Evolutionary conservation across 2,797 vertebrate genomes (phyloP), one percentile per base, ranked within the genome.

Genomic region (Helicolenus hilgendorfi): DNA sequence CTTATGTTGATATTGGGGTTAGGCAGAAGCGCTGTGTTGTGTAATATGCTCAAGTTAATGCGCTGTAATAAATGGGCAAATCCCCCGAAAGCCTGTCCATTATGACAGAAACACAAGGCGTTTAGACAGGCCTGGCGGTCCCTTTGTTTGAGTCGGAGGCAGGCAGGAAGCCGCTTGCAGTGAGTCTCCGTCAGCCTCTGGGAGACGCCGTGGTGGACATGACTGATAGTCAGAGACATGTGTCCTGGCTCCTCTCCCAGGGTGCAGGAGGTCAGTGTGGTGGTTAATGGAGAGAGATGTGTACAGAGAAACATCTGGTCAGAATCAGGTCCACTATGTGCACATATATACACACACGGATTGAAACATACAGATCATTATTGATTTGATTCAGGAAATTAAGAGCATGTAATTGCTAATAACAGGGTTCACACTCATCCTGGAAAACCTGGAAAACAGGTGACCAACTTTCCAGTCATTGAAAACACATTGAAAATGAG

Each of bases 21-120:
- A 90, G 88, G 73, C 76, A 89, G 86, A 91, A 91, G 84, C 45
- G 14, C 79, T 4, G 70, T 81, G 92, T 92, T 91, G 90, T 92
- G 92, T 95, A 93, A 94, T 93, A 86, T 85, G 85, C 89, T 92
- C 87, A 90, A 91, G 92, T 92, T 94, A 96, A 95, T 95, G 90
- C 91, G 20, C 81, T 91, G 91, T 92, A 94, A 96, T 95, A 96
- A 89, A 95, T 85, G 91, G 84, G 56, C 77, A 95, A 95, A 96
- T 95, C 92, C 91, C 80, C 79, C 75, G 13, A 95, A 95, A 93
- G 87, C 94, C 82, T 77, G 83, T 92, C 92, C 92, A 87, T 93
- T 94, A 94, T 94, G 91, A 93, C 84, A 92, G 92, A 92, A 88
- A 93, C 84, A 94, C 88, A 87, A 91, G 81, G 90, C 90, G 77